A percentile compares a stretch with the other conserved stretches of the same genome.
Conservation (phyloP, 2,888 invertebrate species). For the Ophion ellenae region DNA sequence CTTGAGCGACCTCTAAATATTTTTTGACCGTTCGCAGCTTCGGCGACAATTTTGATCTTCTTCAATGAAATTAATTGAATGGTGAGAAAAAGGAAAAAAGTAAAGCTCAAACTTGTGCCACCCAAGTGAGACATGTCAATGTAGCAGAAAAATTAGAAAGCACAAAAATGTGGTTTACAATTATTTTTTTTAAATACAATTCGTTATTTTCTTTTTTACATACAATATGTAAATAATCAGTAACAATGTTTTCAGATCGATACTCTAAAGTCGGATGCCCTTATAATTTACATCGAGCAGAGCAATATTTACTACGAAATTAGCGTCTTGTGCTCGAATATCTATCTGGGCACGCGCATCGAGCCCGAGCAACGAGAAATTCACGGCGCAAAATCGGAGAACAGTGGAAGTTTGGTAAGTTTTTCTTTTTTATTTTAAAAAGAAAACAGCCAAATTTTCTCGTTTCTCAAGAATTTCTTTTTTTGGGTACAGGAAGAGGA, state of each 20-base stretch:
- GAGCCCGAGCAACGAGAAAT: conserved; percentile 73
- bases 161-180: neutral
- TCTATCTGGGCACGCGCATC: conserved; percentile 75
- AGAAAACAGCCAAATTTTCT: neutral
- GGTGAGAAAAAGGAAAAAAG: no score
- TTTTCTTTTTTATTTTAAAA: neutral
- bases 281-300: conserved; percentile 78
- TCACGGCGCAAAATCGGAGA: conserved; percentile 64
- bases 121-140: neutral
- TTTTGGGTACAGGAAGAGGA: conserved; percentile 40
- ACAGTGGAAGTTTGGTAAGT: conserved; percentile 68
- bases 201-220: neutral
- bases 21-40: no score
- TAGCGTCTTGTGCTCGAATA: conserved; percentile 77
- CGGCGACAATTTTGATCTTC: no score
- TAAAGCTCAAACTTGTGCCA: no score
- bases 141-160: neutral
- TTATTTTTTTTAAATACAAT: neutral
- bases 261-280: conserved; percentile 75
- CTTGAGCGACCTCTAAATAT: no score
- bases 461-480: neutral
- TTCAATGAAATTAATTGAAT: no score
- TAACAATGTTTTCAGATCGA: conserved; percentile 71
- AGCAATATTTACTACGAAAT: conserved; percentile 79
- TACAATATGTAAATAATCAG: neutral